A percentile compares a stretch with the other conserved stretches of the same genome.
Evolutionary conservation across 2,888 invertebrate genomes (phyloP).

Genomic region (Idaea dimidiata): DNA sequence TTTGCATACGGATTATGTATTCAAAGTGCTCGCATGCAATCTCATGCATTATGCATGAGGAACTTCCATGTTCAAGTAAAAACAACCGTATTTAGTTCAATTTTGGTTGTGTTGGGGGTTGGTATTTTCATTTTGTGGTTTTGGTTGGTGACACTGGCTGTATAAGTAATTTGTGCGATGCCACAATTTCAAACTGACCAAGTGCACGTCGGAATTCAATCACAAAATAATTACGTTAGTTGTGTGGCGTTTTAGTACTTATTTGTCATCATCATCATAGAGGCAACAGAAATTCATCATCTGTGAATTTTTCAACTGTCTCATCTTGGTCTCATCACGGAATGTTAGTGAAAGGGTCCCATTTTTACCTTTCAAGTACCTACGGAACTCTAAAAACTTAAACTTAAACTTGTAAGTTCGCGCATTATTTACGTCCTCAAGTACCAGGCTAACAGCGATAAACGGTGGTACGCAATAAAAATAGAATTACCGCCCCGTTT

Average conservation of each 20-base stretch:
- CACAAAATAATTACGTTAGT: too few species aligned
- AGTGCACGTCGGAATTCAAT: too few species aligned
- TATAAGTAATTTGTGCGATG: background rate
- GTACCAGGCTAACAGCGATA: background rate
- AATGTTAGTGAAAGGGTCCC: too few species aligned
- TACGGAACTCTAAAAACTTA: background rate
- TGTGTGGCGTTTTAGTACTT: too few species aligned
- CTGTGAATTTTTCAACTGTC: too few species aligned
- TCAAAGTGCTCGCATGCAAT: background rate
- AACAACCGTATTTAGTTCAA: background rate
- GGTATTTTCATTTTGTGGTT: background rate
- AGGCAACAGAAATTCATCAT: too few species aligned
- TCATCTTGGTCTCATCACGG: too few species aligned
- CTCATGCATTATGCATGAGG: background rate
- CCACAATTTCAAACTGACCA: too few species aligned
- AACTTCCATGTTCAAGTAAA: background rate
- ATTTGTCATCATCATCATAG: too few species aligned
- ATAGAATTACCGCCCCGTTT: conserved; percentile 4
- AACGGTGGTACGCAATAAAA: conserved; percentile 1
- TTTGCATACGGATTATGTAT: background rate
- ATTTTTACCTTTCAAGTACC: background rate
- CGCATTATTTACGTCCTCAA: background rate
- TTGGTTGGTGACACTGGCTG: background rate
- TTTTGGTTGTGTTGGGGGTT: background rate
- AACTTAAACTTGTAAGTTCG: background rate